Evolutionary conservation across 2,113 vertebrate genomes (phyloP).

Genomic region (Pampusana beccarii): DNA sequence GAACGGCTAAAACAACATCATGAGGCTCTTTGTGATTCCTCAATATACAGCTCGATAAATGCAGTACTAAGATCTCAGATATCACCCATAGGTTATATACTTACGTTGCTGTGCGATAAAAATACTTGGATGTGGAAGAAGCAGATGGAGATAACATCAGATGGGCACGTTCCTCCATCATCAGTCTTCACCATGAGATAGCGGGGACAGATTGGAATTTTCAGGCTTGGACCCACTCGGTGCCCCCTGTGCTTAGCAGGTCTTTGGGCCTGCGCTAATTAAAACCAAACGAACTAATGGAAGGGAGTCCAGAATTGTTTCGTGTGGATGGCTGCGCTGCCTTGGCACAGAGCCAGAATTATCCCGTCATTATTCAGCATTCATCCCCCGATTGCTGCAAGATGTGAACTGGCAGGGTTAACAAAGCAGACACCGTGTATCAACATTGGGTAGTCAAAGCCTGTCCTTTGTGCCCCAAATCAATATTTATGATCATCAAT

Average conservation of each 20-base stretch:
- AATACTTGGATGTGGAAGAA: not conserved
- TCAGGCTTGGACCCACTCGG: too few species aligned
- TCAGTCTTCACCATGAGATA: not conserved
- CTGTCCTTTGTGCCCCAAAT: not conserved
- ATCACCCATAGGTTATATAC: not conserved
- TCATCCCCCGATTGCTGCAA: not conserved
- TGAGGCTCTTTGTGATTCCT: not conserved
- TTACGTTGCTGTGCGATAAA: not conserved
- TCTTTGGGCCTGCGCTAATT: not conserved
- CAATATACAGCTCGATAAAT: not conserved
- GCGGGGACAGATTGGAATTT: not conserved
- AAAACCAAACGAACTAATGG: not conserved
- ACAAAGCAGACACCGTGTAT: not conserved
- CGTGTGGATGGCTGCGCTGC: not conserved
- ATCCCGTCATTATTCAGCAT: not conserved
- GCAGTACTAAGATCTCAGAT: rapidly evolving
- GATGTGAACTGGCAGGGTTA: not conserved
- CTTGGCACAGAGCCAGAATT: not conserved
- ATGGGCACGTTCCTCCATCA: not conserved
- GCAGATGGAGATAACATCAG: not conserved
- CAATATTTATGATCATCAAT: not conserved
- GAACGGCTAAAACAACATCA: not conserved
- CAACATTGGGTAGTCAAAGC: not conserved
- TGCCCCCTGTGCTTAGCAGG: not conserved
- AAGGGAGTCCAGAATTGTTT: not conserved